Conservation (phyloP, 2,888 invertebrate species). For the Periphyllus acericola region DNA sequence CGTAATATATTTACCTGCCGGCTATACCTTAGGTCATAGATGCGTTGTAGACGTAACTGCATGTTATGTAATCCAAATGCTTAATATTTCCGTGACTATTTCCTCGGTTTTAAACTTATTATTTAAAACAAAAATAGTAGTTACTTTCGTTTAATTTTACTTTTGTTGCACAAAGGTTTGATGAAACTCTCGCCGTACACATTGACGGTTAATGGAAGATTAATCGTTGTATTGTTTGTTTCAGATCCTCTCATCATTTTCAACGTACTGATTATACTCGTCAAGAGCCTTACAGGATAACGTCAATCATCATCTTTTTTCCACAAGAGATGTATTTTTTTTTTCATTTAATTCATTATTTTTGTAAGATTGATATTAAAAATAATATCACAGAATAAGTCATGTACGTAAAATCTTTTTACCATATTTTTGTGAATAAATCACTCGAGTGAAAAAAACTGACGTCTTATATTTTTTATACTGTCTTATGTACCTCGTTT, state of each 20-base stretch:
- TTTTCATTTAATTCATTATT: background rate
- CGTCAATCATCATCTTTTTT: background rate
- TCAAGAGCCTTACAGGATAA: conserved; percentile 88
- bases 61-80: conserved; percentile 33
- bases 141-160: conserved; percentile 39
- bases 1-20: conserved; percentile 27
- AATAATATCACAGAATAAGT: background rate
- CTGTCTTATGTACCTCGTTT: too few relatives aligned
- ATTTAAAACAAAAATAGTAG: conserved; percentile 10
- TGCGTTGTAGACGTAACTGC: conserved; percentile 52
- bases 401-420: too few relatives aligned
- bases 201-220: background rate
- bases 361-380: background rate
- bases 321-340: background rate
- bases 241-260: conserved; percentile 95
- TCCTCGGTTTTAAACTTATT: conserved; percentile 36
- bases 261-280: conserved; percentile 85
- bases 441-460: background rate
- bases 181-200: background rate
- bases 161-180: background rate
- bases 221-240: conserved; percentile 68
- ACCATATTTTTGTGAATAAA: too few relatives aligned
- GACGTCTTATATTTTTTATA: background rate
- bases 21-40: conserved; percentile 44
- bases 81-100: conserved; percentile 50